Conservation (phyloP, 2,113 vertebrate species). For the Catharus bicknelli region DNA sequence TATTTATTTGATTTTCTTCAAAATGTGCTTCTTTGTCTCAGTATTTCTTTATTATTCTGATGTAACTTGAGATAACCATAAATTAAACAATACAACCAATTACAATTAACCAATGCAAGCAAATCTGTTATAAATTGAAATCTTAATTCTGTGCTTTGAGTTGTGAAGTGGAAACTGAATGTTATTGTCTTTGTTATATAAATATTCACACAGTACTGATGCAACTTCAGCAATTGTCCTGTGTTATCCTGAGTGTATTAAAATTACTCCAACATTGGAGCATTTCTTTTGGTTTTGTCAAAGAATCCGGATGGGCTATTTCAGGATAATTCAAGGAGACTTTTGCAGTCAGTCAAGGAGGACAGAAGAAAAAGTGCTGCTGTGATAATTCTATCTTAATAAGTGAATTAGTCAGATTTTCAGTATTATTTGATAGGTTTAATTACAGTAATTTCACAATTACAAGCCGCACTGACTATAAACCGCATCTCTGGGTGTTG, state of each 20-base stretch:
- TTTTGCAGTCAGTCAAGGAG: background rate
- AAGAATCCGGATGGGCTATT: background rate
- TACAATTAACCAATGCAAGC: background rate
- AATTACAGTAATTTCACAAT: background rate
- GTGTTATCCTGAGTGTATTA: background rate
- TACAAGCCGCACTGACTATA: too few relatives aligned
- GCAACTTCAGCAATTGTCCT: background rate
- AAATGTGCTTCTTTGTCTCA: background rate
- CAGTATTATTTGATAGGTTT: background rate
- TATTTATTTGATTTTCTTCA: background rate
- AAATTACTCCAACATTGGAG: background rate
- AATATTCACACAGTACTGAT: background rate
- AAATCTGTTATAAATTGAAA: background rate
- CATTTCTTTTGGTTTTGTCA: background rate
- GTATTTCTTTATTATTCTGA: background rate
- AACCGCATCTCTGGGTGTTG: too few relatives aligned
- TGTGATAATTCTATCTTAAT: background rate
- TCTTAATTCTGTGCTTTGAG: background rate
- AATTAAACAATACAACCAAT: background rate
- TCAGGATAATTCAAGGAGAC: background rate
- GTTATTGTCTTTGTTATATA: background rate
- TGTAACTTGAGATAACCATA: background rate
- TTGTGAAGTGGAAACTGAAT: background rate
- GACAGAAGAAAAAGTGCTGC: background rate
- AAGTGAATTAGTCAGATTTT: background rate